Evolutionary conservation across 2,797 vertebrate species (phyloP), one percentile per base, ranked within the genome.

Genomic region (Neopelma chrysocephalum): DNA sequence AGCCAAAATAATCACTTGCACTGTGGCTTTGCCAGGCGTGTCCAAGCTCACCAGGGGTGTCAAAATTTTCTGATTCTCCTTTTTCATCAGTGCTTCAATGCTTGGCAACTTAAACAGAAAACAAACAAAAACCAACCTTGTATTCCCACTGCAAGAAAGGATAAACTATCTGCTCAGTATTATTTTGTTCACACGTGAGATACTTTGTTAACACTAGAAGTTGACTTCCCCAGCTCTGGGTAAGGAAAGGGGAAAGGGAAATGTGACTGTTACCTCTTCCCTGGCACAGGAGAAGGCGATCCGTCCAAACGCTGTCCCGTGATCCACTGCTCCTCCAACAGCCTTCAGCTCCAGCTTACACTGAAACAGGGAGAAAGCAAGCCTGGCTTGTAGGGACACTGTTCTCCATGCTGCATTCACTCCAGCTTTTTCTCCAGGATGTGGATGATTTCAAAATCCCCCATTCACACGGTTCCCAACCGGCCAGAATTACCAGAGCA

Each of bases 11-110:
- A 99, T 98, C 78, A 99, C 99, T 93, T 99, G 99, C 15, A 99
- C 99, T 0, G 99, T 99, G 45, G 99, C 99, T 96, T 99, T 99
- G 83, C 99, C 99, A 9, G 99, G 99, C 0, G 99, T 99, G 77
- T 99, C 99, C 96, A 99, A 96, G 93, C 99, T 99, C 94, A 99
- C 98, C 22, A 99, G 97, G 4, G 99, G 99, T 1, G 98, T 99
- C 80, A 99, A 93, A 82, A 99, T 99, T 72, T 98, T 99, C 94
- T 99, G 98, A 12, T 98, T 98, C 93, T 99, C 98, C 73, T 98
- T 99, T 96, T 98, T 99, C 98, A 99, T 99, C 93, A 98, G 94
- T 11, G 97, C 98, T 97, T 99, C 98, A 2, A 99, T 98, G 53
- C 90, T 94, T 2, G 98, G 98, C 90, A 99, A 96, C 99, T 99